phyloP scores from a whole-genome alignment of 1,140 invertebrate species.

The Drosophila punjabiensis region DNA sequence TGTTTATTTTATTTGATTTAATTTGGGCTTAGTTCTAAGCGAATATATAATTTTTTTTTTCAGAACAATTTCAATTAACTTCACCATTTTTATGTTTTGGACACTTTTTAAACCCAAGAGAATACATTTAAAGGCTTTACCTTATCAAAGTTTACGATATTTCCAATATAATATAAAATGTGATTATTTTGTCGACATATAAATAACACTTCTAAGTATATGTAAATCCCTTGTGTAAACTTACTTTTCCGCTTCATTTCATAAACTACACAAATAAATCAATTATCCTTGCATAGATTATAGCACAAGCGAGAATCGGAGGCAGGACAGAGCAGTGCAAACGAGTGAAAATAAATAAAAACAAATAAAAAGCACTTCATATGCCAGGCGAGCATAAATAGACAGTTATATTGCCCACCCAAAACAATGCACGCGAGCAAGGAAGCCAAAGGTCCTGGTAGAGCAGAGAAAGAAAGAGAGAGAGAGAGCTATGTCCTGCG shows the following conservation, averaged over 20 bases:
- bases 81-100: no score
- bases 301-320: not conserved
- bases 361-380: slow-evolving; percentile 80
- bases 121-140: no score
- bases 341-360: slow-evolving; percentile 78
- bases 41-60: not conserved
- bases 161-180: not conserved
- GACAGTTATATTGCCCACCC: slow-evolving; percentile 75
- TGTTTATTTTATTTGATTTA: slow-evolving; percentile 3
- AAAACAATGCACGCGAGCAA: slow-evolving; percentile 11
- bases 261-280: slow-evolving; percentile 29
- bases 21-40: no score
- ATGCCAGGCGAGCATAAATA: slow-evolving; percentile 76
- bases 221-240: not conserved
- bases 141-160: not conserved
- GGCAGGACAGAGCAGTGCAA: slow-evolving; percentile 10
- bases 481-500: slow-evolving; percentile 33
- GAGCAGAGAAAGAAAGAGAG: not conserved
- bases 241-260: slow-evolving; percentile 8
- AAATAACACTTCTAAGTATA: not conserved
- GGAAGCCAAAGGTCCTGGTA: not conserved
- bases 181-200: not conserved
- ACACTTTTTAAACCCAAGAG: no score
- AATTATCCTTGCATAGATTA: slow-evolving; percentile 20
- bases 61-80: not conserved